Evolutionary conservation across 2,888 invertebrate species (phyloP), one percentile per base, ranked within the genome.

Genomic region (Cistogaster globosa): DNA sequence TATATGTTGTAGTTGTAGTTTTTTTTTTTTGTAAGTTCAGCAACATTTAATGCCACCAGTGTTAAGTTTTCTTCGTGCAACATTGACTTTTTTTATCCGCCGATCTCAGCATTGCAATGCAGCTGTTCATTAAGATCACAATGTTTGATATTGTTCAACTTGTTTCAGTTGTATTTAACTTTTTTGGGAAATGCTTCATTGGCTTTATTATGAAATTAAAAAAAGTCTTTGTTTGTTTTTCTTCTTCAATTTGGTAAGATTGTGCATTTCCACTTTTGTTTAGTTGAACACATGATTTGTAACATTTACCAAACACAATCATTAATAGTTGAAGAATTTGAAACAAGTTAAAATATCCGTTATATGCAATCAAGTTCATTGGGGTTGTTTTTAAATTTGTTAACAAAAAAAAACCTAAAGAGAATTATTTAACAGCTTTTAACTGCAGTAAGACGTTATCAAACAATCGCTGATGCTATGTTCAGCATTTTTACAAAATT

Each of bases 11-110:
- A 18, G 32, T 62, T 36, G 20, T 26, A 32, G 18, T 18, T 42
- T 22, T 18, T 51, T 51, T 51, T 22, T 74, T 55, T 80, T 57
- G 58, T 53, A 74, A 78, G 77, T 82, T 85, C 81, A 82, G 81
- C 78, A 82, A 74, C 81, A 55, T 85, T 74, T 68, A 58, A 60
- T 67, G 67, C 57, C 58, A 48, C 2, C 45, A 62, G 45, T 51
- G 55, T 42, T 74, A 45, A 62, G 57, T 48, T 68, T 26, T 20
- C n/a, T 45, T 75, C 51, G 48, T 75, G 68, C 38, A 36, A 68
- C 62, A 75, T 48, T 68, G 68, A 8, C 26, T 69, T 26, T 4
- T 63, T 60, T 42, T 22, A 48, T 20, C 38, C n/a, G 6, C 0
- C 11, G 18, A 38, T 60, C 32, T 42, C 26, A n/a, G 7, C 18